These are phyloP conservation scores for Camarhynchus parvulus DNA, from an alignment of 2,113 vertebrate genomes.

Conservation along the genomic window DNA sequence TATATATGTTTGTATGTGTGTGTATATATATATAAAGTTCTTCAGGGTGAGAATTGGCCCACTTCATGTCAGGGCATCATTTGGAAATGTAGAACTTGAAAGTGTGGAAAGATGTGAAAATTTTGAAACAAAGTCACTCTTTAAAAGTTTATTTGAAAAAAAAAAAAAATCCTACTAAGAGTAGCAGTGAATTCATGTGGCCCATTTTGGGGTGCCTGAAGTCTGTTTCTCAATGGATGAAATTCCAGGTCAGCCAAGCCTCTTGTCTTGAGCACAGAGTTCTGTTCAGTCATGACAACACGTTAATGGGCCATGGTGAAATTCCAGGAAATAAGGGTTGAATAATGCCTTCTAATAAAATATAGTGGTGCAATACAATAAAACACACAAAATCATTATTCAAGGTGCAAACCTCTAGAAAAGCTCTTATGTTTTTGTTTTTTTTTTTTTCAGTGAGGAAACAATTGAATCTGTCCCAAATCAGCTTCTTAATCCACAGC, in stretches of 20 bases:
- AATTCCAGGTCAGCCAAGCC: neutral
- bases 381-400: constrained; percentile 63
- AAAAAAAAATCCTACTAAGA: neutral
- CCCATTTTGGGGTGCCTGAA: neutral
- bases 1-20: neutral
- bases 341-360: constrained; percentile 59
- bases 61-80: neutral
- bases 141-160: neutral
- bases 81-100: neutral
- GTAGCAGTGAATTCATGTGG: neutral
- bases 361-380: neutral
- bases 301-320: neutral
- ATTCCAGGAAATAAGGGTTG: neutral
- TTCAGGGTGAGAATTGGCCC: neutral
- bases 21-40: neutral
- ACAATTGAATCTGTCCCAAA: constrained; percentile 69
- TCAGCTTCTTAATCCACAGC: constrained; percentile 69
- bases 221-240: neutral
- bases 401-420: constrained; percentile 60
- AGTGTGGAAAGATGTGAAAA: neutral
- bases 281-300: neutral
- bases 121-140: neutral
- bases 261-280: neutral
- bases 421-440: neutral
- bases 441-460: constrained; percentile 50